These are phyloP conservation scores for Drosophila trapezifrons DNA, from an alignment of 1,140 invertebrate genomes.

Conservation along the genomic window DNA sequence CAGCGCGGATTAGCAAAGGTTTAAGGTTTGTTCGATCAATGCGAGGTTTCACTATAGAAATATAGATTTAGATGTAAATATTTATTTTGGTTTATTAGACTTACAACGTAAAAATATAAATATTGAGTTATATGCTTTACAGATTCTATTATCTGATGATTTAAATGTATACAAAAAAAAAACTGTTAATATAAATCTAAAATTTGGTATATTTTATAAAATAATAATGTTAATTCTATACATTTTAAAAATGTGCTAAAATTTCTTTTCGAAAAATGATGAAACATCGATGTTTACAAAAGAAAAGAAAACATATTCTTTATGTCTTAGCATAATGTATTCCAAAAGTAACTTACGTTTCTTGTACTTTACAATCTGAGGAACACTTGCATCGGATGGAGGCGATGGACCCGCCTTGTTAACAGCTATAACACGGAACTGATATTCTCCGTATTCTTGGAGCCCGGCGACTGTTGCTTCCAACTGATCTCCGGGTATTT, in stretches of 20 bases:
- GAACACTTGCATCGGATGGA: slow-evolving; percentile 96
- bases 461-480: slow-evolving; percentile 93
- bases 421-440: slow-evolving; percentile 97
- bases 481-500: slow-evolving; percentile 91
- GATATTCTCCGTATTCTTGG: slow-evolving; percentile 96
- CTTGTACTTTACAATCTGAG: slow-evolving; percentile 95
- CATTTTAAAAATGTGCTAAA: too few relatives aligned
- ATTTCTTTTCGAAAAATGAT: too few relatives aligned
- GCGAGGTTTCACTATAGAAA: slow-evolving; percentile 92
- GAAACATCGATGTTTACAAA: too few relatives aligned
- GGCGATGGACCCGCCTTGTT: slow-evolving; percentile 98
- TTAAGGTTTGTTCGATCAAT: slow-evolving; percentile 98
- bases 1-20: slow-evolving; percentile 94
- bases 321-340: too few relatives aligned
- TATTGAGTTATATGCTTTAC: too few relatives aligned
- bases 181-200: too few relatives aligned
- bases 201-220: too few relatives aligned
- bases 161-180: too few relatives aligned
- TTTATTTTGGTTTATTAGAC: not conserved
- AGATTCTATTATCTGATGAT: not conserved
- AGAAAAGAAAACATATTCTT: too few relatives aligned
- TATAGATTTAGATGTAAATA: not conserved
- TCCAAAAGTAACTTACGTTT: slow-evolving; percentile 87
- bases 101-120: not conserved
- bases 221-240: too few relatives aligned